These are phyloP conservation scores for Pachyuromys duprasi DNA, from an alignment of 2,797 vertebrate genomes.

Conservation along the genomic window DNA sequence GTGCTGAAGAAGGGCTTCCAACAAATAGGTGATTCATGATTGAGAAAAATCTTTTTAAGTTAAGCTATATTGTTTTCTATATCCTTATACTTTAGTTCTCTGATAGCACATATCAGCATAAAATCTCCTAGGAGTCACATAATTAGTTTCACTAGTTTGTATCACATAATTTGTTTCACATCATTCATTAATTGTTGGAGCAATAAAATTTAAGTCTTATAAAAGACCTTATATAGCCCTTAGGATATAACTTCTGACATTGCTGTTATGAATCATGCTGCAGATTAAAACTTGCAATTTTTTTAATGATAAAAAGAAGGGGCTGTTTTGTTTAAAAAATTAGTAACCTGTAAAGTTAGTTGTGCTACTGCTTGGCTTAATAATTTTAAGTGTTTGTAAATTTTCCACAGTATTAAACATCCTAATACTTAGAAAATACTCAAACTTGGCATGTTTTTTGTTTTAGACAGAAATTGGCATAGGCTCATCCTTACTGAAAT, in stretches of 20 bases:
- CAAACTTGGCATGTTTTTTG: slow-evolving; percentile 35
- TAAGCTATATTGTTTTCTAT: slow-evolving; percentile 18
- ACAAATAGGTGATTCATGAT: slow-evolving; percentile 87
- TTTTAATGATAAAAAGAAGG: not conserved
- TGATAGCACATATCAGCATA: not conserved
- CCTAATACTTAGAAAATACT: slow-evolving; percentile 12
- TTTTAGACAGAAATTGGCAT: slow-evolving; percentile 38
- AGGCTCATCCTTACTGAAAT: slow-evolving; percentile 34
- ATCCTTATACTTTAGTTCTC: not conserved
- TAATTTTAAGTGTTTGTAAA: slow-evolving; percentile 57
- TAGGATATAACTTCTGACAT: not conserved
- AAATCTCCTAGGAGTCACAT: not conserved
- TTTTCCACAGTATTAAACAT: slow-evolving; percentile 48
- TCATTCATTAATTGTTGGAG: not conserved
- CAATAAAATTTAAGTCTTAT: slow-evolving; percentile 1
- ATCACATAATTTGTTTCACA: not conserved
- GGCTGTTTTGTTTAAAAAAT: slow-evolving; percentile 7
- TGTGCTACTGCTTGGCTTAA: slow-evolving; percentile 30
- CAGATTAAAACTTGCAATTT: slow-evolving; percentile 46
- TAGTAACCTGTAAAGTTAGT: slow-evolving; percentile 45
- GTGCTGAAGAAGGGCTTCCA: slow-evolving; percentile 90
- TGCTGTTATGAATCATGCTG: not conserved
- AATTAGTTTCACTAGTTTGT: not conserved
- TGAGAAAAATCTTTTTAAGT: not conserved
- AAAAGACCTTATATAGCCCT: not conserved